Percentiles rank a stretch among this genome's conserved stretches.
Evolutionary conservation across 2,113 vertebrate genomes (phyloP).

Genomic region (Tupaia tana): DNA sequence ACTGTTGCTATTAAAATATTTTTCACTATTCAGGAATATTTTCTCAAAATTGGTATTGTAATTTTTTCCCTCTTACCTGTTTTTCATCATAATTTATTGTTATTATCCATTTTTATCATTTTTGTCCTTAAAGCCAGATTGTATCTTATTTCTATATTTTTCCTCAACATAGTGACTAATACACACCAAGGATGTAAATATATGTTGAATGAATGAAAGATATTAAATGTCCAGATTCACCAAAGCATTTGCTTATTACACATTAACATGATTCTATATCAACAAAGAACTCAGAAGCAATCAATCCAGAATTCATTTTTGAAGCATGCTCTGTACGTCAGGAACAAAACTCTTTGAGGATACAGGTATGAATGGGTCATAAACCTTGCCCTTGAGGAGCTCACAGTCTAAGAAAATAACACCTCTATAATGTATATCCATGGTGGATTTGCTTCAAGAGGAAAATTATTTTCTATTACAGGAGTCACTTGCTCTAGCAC

Average conservation of each 20-base stretch:
- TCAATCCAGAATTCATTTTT: neutral
- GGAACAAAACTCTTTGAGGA: neutral
- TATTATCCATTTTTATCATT: neutral
- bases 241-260: neutral
- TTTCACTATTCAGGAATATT: neutral
- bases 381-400: slow-evolving; percentile 46
- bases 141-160: neutral
- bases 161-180: neutral
- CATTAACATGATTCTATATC: neutral
- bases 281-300: neutral
- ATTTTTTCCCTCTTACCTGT: neutral
- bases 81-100: neutral
- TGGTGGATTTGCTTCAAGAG: slow-evolving; percentile 44
- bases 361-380: neutral
- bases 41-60: neutral
- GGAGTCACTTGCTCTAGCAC: neutral
- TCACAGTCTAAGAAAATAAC: slow-evolving; percentile 41
- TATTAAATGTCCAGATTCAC: neutral
- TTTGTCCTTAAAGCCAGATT: neutral
- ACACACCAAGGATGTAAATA: neutral
- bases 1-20: neutral
- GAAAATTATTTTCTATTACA: slow-evolving; percentile 63
- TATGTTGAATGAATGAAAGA: neutral
- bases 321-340: neutral
- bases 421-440: neutral